phyloP scores from a whole-genome alignment of 64 coral and sea anemone species.

The Montipora sp. region DNA sequence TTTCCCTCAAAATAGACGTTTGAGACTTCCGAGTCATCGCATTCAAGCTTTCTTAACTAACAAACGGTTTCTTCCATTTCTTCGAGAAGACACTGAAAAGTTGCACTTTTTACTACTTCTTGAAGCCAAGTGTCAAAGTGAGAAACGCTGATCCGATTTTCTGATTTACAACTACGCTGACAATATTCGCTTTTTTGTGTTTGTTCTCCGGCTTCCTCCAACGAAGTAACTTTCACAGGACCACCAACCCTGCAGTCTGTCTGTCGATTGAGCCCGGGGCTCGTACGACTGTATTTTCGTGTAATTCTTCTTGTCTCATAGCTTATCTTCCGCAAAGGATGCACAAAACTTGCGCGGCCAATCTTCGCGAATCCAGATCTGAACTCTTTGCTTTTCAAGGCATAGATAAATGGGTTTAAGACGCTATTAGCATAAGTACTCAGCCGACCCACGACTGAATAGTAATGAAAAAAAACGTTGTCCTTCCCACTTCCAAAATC shows the following conservation, averaged over 20 bases:
- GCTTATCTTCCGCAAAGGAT: constrained; percentile 20
- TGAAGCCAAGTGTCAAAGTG: too few relatives aligned
- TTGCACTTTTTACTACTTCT: too few relatives aligned
- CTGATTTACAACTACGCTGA: too few relatives aligned
- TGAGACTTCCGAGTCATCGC: too few relatives aligned
- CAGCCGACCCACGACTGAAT: constrained; percentile 64
- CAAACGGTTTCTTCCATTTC: neutral
- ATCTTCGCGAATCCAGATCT: constrained; percentile 50
- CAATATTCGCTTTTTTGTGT: too few relatives aligned
- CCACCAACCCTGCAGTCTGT: neutral
- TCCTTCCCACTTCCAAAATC: constrained; percentile 59
- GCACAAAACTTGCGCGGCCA: constrained; percentile 24
- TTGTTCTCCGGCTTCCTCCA: too few relatives aligned
- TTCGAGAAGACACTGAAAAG: neutral
- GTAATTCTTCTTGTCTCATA: neutral
- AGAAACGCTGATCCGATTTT: too few relatives aligned
- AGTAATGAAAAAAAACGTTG: constrained; percentile 52
- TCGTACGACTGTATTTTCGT: neutral
- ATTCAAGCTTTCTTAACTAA: neutral
- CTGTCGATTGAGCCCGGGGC: neutral
- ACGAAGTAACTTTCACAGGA: neutral
- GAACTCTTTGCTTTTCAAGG: constrained; percentile 73
- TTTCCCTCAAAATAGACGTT: too few relatives aligned
- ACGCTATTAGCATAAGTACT: constrained; percentile 90
- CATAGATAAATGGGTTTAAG: constrained; percentile 86